Percentiles rank a stretch among this genome's conserved stretches.
These are phyloP conservation scores for Oopsacas minuta DNA, from an alignment of 37 sponge, comb jelly and placozoan species.

Conservation along the genomic window DNA sequence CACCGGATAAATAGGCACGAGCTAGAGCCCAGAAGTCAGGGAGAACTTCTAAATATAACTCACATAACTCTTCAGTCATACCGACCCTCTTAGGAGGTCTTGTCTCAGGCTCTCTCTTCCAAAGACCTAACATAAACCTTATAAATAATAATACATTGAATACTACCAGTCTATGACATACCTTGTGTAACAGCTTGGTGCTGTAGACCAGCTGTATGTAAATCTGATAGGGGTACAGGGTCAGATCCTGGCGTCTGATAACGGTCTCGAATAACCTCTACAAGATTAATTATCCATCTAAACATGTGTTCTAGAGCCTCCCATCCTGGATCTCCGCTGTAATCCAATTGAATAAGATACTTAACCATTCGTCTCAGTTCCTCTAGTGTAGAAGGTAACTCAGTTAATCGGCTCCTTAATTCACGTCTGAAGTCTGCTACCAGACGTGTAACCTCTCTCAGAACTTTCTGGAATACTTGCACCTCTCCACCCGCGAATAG, in stretches of 20 bases:
- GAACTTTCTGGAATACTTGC: constrained; percentile 67
- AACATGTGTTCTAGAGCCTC: constrained; percentile 63
- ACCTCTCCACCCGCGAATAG: constrained; percentile 75
- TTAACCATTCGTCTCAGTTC: constrained; percentile 76
- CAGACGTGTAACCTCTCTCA: constrained; percentile 65
- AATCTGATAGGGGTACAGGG: neutral
- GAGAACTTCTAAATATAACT: constrained; percentile 37
- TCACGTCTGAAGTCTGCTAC: constrained; percentile 42
- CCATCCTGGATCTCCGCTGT: constrained; percentile 84
- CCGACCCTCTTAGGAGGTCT: constrained; percentile 41
- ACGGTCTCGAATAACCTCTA: constrained; percentile 36
- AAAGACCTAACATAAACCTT: neutral
- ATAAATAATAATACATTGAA: neutral
- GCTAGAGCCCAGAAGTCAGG: constrained; percentile 77
- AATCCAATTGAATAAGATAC: constrained; percentile 74
- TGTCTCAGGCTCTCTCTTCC: constrained; percentile 11
- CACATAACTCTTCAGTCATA: constrained; percentile 73
- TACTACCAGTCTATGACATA: no score
- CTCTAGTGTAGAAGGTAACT: constrained; percentile 54
- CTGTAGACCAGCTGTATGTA: neutral
- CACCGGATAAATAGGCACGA: constrained; percentile 47
- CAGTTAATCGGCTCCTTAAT: constrained; percentile 37
- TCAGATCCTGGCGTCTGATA: constrained; percentile 28
- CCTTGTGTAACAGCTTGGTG: neutral
- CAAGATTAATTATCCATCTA: constrained; percentile 40